These are phyloP conservation scores for Cephalopholis sonnerati DNA, from an alignment of 2,113 vertebrate genomes.

Conservation along the genomic window DNA sequence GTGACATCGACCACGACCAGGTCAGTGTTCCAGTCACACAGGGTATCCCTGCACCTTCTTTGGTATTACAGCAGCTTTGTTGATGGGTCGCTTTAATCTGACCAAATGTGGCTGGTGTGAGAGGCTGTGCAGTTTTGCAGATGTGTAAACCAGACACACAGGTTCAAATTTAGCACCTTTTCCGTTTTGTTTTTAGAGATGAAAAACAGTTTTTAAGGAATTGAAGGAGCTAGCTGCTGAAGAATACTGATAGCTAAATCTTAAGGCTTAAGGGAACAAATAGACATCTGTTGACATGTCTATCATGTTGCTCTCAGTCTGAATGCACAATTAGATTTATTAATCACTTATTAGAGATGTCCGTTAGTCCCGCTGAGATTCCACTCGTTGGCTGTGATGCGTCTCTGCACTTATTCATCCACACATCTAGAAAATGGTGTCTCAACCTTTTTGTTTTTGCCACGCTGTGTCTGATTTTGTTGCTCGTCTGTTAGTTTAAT, in stretches of 20 bases:
- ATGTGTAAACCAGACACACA: background rate
- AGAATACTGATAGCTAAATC: background rate
- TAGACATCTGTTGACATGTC: constrained; percentile 46
- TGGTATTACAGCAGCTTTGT: background rate
- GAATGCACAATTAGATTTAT: background rate
- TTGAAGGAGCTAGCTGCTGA: background rate
- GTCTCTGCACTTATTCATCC: constrained; percentile 9
- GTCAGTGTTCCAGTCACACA: constrained; percentile 78
- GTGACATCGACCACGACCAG: constrained; percentile 98
- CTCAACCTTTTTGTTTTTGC: background rate
- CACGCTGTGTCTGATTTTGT: constrained; percentile 10
- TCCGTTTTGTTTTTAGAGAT: background rate
- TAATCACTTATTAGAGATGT: background rate
- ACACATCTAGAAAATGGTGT: background rate
- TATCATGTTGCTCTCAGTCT: constrained; percentile 42
- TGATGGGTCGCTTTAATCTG: background rate
- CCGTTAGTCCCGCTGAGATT: constrained; percentile 2
- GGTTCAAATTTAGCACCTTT: background rate
- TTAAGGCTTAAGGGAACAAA: background rate
- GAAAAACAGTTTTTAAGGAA: background rate
- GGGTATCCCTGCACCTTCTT: background rate
- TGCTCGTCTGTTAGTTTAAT: constrained; percentile 1
- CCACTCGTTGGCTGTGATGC: constrained; percentile 4
- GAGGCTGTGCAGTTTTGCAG: background rate
- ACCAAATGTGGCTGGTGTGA: background rate